Percentiles rank a stretch among this genome's conserved stretches.
phyloP scores from a whole-genome alignment of 2,113 vertebrate genomes.

The Leuciscus idus region DNA sequence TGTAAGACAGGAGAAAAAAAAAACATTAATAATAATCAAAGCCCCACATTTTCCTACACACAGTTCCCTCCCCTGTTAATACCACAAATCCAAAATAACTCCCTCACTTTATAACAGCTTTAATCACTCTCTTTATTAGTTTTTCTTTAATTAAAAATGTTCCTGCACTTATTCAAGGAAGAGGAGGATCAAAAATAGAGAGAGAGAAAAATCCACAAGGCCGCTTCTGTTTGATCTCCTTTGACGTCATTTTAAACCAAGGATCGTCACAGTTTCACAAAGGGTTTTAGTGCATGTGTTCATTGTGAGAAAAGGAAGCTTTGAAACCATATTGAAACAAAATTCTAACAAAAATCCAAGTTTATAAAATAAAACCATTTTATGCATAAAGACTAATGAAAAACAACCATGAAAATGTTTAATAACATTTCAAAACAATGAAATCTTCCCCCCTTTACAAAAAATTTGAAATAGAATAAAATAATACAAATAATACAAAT shows the following conservation, averaged over 20 bases:
- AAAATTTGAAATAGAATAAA: slow-evolving; percentile 46
- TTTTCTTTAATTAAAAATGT: slow-evolving; percentile 10
- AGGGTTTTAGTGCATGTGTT: background rate
- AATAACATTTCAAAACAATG: slow-evolving; percentile 52
- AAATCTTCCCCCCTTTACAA: slow-evolving; percentile 39
- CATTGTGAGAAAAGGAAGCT: slow-evolving; percentile 33
- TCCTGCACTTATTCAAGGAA: slow-evolving; percentile 2
- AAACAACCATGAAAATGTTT: slow-evolving; percentile 9
- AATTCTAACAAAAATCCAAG: slow-evolving; percentile 33
- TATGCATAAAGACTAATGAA: slow-evolving; percentile 7
- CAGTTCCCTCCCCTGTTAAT: slow-evolving; percentile 7
- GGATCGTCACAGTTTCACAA: slow-evolving; percentile 16
- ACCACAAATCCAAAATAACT: slow-evolving; percentile 3
- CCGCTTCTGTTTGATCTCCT: slow-evolving; percentile 36
- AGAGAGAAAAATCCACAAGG: slow-evolving; percentile 22
- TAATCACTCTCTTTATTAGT: background rate
- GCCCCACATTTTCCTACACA: background rate
- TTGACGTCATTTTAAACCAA: background rate
- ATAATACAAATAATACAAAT: slow-evolving; percentile 58
- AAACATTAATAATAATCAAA: background rate
- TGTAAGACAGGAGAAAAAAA: background rate
- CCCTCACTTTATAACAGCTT: background rate
- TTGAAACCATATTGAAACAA: slow-evolving; percentile 25
- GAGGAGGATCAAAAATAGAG: background rate
- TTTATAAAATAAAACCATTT: slow-evolving; percentile 28